phyloP scores from a whole-genome alignment of 2,888 invertebrate species.

The Sarcophaga carnaria region DNA sequence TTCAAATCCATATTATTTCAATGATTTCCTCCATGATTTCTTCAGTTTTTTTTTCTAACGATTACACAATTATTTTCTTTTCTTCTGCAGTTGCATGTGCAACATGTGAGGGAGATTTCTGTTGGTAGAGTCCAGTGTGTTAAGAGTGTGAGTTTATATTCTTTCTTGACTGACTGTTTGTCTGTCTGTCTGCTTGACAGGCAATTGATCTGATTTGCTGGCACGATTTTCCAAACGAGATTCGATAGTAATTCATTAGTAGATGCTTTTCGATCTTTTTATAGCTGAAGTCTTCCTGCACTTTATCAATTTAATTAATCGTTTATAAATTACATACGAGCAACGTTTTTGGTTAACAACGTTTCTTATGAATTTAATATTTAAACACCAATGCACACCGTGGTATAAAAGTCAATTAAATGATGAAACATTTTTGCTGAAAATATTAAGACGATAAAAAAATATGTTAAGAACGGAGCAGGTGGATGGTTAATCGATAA shows the following conservation, averaged over 20 bases:
- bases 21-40: neutral
- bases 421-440: too few relatives aligned
- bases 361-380: too few relatives aligned
- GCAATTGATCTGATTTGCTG: conserved; percentile 46
- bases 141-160: neutral
- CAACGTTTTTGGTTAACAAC: neutral
- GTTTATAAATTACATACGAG: neutral
- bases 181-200: neutral
- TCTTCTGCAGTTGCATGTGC: neutral
- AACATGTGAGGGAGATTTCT: conserved; percentile 36
- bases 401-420: too few relatives aligned
- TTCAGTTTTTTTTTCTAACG: neutral
- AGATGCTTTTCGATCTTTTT: conserved; percentile 3
- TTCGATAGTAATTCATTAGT: conserved; percentile 26
- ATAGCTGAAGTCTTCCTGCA: conserved; percentile 10
- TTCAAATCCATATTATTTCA: neutral
- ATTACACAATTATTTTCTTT: neutral
- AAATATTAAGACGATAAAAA: too few relatives aligned
- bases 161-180: neutral
- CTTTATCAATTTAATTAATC: conserved; percentile 23
- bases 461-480: too few relatives aligned
- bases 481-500: too few relatives aligned
- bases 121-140: neutral
- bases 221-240: conserved; percentile 23
- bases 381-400: too few relatives aligned